A percentile compares a stretch with the other conserved stretches of the same genome.
Evolutionary conservation across 2,797 vertebrate genomes (phyloP).

Genomic region (Spinus pinus): DNA sequence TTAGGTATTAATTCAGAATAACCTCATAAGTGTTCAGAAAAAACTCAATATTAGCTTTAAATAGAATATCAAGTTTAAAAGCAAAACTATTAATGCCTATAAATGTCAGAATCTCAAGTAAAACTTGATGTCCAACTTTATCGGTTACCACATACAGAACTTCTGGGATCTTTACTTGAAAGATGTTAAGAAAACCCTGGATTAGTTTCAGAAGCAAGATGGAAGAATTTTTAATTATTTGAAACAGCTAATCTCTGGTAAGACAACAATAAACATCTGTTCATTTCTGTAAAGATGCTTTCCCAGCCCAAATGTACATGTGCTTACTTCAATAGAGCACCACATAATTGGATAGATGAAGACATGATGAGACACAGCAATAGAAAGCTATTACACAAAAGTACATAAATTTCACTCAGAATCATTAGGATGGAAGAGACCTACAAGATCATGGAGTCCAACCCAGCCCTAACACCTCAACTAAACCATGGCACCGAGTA

Average conservation of each 20-base stretch:
- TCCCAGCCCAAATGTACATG: neutral
- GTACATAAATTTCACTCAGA: neutral
- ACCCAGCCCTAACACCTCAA: neutral
- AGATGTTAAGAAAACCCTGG: neutral
- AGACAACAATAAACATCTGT: neutral
- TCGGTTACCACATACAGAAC: neutral
- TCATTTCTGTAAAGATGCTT: neutral
- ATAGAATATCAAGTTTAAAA: neutral
- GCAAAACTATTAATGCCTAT: neutral
- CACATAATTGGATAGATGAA: neutral
- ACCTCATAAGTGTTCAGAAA: neutral
- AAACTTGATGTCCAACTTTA: neutral
- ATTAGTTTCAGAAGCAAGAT: neutral
- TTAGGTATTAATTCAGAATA: neutral
- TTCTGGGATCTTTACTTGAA: neutral
- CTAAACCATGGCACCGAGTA: fast-evolving
- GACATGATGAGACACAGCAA: neutral
- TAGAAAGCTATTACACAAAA: neutral
- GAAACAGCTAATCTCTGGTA: neutral
- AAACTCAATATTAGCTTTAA: neutral
- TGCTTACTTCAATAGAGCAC: neutral
- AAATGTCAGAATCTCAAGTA: neutral
- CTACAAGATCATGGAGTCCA: neutral
- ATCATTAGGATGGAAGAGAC: neutral
- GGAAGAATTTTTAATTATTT: neutral